Base-by-base conservation (phyloP, 2,113 vertebrate genomes). In the Eurystomus gularis region DNA sequence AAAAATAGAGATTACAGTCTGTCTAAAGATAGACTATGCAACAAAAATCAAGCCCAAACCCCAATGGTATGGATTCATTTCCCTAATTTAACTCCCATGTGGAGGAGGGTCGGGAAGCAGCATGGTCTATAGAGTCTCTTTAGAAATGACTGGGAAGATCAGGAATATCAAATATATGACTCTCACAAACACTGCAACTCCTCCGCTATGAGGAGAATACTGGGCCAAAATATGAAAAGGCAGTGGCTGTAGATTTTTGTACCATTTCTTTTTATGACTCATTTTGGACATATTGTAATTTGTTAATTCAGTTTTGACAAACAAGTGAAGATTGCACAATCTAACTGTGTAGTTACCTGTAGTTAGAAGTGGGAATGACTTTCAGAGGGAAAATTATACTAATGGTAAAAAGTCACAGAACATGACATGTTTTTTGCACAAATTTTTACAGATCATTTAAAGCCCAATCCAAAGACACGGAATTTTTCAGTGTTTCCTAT, bases 191-290 rank as follows among this genome's bases (percentile, higher is more conserved):
- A 66, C 10, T 35, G 18, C 15, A 71, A 28, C 15, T 90, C 40
- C 7, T 62, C 37, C 8, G 19, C 7, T 37, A 4, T 0, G 0
- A 72, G 10, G 17, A 64, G 31, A 79, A 77, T 5, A 73, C 9
- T n/a, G 7, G 18, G 17, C 20, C 6, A 13, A 79, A 76, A 29
- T 39, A 42, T 1, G 5, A 62, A 95, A 92, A 80, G 11, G 7
- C 11, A 52, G 35, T 10, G 13, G 7, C 18, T 54, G 6, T 19
- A 40, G 19, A 29, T 17, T 33, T 82, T 78, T 87, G 40, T 20
- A 23, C 7, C 8, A 5, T 35, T 89, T 87, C 15, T 7, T 88
- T 80, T 52, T n/a, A 70, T 61, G 3, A 28, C 14, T 82, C 0
- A 39, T 81, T 40, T 88, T 78, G 52, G 33, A 71, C 7, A 66